These are phyloP conservation scores for Loripinus fragilis DNA, from an alignment of 2,888 invertebrate species.

Conservation along the genomic window DNA sequence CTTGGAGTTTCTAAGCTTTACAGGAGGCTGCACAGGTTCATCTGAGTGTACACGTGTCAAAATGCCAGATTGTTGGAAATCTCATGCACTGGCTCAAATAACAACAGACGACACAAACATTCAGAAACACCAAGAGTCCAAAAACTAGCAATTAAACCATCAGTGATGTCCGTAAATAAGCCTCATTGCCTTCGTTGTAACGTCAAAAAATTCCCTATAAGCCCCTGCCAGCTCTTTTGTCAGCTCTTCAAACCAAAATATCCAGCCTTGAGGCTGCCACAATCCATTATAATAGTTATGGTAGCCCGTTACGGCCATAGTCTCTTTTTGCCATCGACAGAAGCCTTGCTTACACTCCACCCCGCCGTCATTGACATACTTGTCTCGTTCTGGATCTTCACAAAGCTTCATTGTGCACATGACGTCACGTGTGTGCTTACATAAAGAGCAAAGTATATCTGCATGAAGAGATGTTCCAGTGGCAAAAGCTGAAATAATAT, in stretches of 20 bases:
- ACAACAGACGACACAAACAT: too few species aligned
- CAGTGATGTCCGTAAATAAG: neutral
- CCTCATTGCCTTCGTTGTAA: constrained; percentile 38
- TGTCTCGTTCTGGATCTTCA: constrained; percentile 51
- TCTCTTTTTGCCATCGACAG: constrained; percentile 56
- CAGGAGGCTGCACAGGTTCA: too few species aligned
- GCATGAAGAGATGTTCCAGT: constrained; percentile 50
- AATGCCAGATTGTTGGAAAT: too few species aligned
- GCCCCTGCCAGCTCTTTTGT: constrained; percentile 49
- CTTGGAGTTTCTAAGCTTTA: too few species aligned
- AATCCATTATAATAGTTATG: constrained; percentile 44
- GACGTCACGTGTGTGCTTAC: constrained; percentile 52
- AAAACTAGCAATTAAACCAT: too few species aligned
- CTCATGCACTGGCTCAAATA: too few species aligned
- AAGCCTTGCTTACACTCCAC: constrained; percentile 53
- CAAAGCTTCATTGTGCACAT: constrained; percentile 52
- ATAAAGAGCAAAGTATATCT: constrained; percentile 55
- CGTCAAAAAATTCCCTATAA: constrained; percentile 38
- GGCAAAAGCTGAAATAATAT: constrained; percentile 53
- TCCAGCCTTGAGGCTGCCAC: constrained; percentile 54
- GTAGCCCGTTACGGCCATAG: constrained; percentile 46
- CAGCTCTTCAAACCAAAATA: constrained; percentile 51
- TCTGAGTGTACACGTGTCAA: too few species aligned
- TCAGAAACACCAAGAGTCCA: too few species aligned
- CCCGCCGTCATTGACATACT: constrained; percentile 45